Percentiles rank a stretch among this genome's conserved stretches.
These are phyloP conservation scores for Tetramorium parvispinum DNA, from an alignment of 1,140 invertebrate species.

Conservation along the genomic window DNA sequence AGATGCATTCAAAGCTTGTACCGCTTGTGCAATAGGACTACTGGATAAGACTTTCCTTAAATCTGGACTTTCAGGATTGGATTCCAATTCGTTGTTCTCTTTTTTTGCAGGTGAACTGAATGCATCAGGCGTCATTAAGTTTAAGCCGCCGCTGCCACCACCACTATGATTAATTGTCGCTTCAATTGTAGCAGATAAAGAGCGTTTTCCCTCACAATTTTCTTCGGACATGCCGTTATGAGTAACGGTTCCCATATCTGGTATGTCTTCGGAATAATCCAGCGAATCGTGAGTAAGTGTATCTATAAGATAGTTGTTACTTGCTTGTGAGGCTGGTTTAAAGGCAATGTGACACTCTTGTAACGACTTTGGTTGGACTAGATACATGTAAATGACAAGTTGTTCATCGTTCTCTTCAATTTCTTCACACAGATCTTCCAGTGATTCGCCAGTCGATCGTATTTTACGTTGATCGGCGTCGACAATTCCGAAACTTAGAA, in stretches of 20 bases:
- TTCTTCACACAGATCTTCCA: slow-evolving; percentile 82
- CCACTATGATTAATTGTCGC: slow-evolving; percentile 78
- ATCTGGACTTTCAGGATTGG: slow-evolving; percentile 79
- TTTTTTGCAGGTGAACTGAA: slow-evolving; percentile 90
- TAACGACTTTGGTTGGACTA: slow-evolving; percentile 95
- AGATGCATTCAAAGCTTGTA: slow-evolving; percentile 76
- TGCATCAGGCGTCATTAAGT: slow-evolving; percentile 95
- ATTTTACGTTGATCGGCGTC: slow-evolving; percentile 88
- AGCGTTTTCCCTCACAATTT: slow-evolving; percentile 85
- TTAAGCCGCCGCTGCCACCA: slow-evolving; percentile 80
- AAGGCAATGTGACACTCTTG: slow-evolving; percentile 94
- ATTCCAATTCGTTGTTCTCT: slow-evolving; percentile 79
- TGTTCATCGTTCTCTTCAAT: slow-evolving; percentile 82
- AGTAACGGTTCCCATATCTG: slow-evolving; percentile 77
- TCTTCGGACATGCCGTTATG: slow-evolving; percentile 85
- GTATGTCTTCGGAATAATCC: slow-evolving; percentile 80
- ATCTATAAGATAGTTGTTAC: slow-evolving; percentile 73
- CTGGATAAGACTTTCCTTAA: slow-evolving; percentile 78
- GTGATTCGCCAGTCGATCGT: slow-evolving; percentile 79
- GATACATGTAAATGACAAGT: slow-evolving; percentile 91
- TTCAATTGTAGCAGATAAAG: slow-evolving; percentile 75
- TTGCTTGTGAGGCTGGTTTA: slow-evolving; percentile 85
- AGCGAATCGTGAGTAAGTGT: slow-evolving; percentile 80
- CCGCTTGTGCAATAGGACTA: slow-evolving; percentile 80
- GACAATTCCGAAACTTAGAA: slow-evolving; percentile 94